Percentiles rank a stretch among this genome's conserved stretches.
phyloP scores from a whole-genome alignment of 2,113 vertebrate species.

The Puma concolor region DNA sequence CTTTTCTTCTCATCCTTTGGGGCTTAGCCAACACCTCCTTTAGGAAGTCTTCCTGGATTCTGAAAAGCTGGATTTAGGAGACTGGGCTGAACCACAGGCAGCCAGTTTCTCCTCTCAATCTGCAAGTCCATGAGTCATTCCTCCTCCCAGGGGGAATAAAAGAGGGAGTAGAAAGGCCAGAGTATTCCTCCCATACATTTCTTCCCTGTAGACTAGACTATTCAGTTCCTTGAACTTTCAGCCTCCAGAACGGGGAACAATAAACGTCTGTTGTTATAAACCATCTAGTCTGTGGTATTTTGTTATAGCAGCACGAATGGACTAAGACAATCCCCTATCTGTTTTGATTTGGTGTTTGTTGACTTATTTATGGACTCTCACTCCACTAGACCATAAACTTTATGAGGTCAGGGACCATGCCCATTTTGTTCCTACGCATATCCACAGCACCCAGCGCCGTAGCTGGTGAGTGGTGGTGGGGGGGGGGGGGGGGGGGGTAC shows the following conservation, averaged over 20 bases:
- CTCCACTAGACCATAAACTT: neutral
- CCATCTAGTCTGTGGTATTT: neutral
- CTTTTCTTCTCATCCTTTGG: constrained; percentile 12
- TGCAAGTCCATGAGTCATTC: neutral
- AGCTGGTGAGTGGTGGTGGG: neutral
- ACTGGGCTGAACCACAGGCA: neutral
- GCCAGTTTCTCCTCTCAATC: neutral
- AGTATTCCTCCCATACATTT: neutral
- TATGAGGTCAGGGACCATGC: neutral
- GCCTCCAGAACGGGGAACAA: neutral
- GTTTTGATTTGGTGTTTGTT: constrained; percentile 8
- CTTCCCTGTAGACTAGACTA: neutral
- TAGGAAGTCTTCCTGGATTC: neutral
- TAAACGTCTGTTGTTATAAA: neutral
- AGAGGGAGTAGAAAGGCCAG: neutral
- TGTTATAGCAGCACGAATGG: neutral
- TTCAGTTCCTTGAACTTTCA: neutral
- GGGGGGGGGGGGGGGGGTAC: neutral
- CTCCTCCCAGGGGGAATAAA: neutral
- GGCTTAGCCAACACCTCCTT: neutral
- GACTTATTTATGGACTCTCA: neutral
- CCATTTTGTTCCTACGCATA: neutral
- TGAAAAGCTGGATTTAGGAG: neutral
- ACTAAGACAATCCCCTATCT: neutral
- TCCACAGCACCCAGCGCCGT: neutral